phyloP scores from a whole-genome alignment of 1,140 invertebrate species.

The Drosophila sturtevanti region DNA sequence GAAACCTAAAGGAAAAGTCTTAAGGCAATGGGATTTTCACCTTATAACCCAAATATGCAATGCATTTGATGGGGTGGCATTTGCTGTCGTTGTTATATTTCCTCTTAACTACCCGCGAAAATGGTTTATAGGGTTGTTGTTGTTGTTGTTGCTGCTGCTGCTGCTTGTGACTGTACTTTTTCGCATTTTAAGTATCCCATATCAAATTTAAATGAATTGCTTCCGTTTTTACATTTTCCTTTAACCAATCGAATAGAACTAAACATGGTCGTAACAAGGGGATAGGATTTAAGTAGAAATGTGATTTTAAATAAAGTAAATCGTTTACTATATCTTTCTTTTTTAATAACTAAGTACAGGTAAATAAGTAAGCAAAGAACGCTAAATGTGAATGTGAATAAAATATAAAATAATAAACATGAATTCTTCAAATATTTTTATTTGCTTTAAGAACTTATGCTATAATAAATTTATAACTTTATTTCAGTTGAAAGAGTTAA shows the following conservation, averaged over 20 bases:
- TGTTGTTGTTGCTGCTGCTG: slow-evolving; percentile 17
- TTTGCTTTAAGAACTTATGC: too few relatives aligned
- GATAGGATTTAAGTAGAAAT: background rate
- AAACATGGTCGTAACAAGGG: background rate
- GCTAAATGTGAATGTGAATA: too few relatives aligned
- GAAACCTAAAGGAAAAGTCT: slow-evolving; percentile 62
- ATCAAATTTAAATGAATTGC: slow-evolving; percentile 79
- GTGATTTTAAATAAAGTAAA: too few relatives aligned
- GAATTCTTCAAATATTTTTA: too few relatives aligned
- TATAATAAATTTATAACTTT: too few relatives aligned
- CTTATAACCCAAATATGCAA: slow-evolving; percentile 66
- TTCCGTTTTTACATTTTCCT: slow-evolving; percentile 30
- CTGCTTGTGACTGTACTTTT: slow-evolving; percentile 50
- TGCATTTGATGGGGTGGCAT: slow-evolving; percentile 32
- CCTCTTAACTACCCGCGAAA: slow-evolving; percentile 50
- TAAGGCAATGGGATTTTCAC: slow-evolving; percentile 58
- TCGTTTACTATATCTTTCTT: too few relatives aligned
- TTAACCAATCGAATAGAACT: background rate
- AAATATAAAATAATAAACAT: too few relatives aligned
- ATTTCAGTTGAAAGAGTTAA: too few relatives aligned
- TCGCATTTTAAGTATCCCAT: slow-evolving; percentile 62
- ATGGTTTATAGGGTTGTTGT: slow-evolving; percentile 66
- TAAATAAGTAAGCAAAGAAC: too few relatives aligned
- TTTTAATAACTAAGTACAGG: too few relatives aligned
- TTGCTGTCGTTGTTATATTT: slow-evolving; percentile 36